Percentiles rank a stretch among this genome's conserved stretches.
Conservation (phyloP, 2,888 invertebrate genomes). For the Caenorhabditis wallacei region DNA sequence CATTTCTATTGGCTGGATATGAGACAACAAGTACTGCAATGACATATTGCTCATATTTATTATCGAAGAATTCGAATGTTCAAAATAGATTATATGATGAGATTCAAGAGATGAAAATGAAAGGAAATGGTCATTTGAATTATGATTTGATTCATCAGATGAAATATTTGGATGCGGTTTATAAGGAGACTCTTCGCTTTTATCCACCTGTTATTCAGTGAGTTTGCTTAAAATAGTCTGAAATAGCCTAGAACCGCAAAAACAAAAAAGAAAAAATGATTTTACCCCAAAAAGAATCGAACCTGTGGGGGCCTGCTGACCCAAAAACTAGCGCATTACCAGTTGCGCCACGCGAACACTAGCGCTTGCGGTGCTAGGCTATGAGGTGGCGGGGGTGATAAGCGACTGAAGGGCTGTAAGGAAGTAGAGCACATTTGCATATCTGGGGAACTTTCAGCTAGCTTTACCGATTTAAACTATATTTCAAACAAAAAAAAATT, state of each 20-base stretch:
- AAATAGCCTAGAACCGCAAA: too few species aligned
- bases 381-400: too few species aligned
- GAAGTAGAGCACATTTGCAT: too few species aligned
- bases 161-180: constrained; percentile 80
- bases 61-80: constrained; percentile 85
- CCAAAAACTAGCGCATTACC: too few species aligned
- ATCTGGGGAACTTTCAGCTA: too few species aligned
- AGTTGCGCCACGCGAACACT: too few species aligned
- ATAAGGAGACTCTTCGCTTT: constrained; percentile 78
- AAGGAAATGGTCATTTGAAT: constrained; percentile 61
- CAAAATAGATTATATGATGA: constrained; percentile 84
- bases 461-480: too few species aligned
- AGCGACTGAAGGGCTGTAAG: too few species aligned
- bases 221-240: constrained; percentile 18
- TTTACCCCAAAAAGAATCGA: background rate
- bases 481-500: background rate
- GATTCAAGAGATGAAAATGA: constrained; percentile 82
- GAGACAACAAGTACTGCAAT: constrained; percentile 86
- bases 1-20: constrained; percentile 85
- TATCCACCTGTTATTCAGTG: constrained; percentile 79
- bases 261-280: background rate
- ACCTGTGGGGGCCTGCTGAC: too few species aligned
- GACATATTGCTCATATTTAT: constrained; percentile 84
- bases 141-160: constrained; percentile 70
- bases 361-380: too few species aligned